A percentile compares a stretch with the other conserved stretches of the same genome.
phyloP scores from a whole-genome alignment of 1,140 invertebrate species.

The Nasonia vitripennis region DNA sequence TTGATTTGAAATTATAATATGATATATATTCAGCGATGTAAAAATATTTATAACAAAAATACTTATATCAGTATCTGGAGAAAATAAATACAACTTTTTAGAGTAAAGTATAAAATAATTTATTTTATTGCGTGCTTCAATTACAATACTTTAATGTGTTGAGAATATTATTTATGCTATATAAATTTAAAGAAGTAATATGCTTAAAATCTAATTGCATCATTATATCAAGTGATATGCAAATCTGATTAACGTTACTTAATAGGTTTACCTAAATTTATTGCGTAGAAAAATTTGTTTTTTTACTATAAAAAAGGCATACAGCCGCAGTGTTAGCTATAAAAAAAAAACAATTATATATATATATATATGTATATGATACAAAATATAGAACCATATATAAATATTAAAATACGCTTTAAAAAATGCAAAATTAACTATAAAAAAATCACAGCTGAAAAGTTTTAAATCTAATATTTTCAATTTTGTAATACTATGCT shows the following conservation, averaged over 20 bases:
- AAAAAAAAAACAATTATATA: conserved; percentile 11
- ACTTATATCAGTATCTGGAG: background rate
- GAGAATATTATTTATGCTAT: background rate
- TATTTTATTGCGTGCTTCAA: conserved; percentile 32
- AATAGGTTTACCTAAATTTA: background rate
- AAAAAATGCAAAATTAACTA: conserved; percentile 26
- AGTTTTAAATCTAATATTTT: conserved; percentile 18
- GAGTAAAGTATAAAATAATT: conserved; percentile 33
- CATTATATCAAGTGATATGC: background rate
- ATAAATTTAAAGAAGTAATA: conserved; percentile 14
- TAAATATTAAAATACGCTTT: conserved; percentile 31
- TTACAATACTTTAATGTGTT: background rate
- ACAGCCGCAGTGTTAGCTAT: background rate
- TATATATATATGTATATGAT: background rate
- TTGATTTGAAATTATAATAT: background rate
- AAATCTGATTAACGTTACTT: background rate
- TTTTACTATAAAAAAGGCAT: background rate
- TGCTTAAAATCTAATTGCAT: background rate
- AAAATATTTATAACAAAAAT: background rate
- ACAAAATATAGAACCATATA: conserved; percentile 17
- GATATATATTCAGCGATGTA: background rate
- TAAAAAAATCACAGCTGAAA: conserved; percentile 44
- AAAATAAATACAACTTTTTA: conserved; percentile 12
- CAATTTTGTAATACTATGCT: background rate
- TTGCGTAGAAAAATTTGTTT: conserved; percentile 5